Conservation (phyloP, 2,888 invertebrate genomes). For the Plebejus anna region DNA sequence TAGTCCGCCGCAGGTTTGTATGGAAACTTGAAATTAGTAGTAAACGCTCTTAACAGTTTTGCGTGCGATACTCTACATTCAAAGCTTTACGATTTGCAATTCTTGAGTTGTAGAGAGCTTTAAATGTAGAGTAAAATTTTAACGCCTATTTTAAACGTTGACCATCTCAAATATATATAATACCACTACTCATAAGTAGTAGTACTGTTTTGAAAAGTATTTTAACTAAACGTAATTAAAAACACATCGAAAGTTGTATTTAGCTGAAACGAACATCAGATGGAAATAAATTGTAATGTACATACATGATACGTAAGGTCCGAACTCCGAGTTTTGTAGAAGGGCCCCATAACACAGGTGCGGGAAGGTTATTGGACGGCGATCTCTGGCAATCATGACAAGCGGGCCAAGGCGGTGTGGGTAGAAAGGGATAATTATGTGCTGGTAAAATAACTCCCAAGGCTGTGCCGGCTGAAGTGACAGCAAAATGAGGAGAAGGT, state of each 20-base stretch:
- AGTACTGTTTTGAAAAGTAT: no score
- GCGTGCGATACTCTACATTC: no score
- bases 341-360: conserved; percentile 24
- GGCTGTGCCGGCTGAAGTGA: conserved; percentile 11
- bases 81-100: no score
- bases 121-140: no score
- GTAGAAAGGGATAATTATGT: conserved; percentile 27
- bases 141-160: no score
- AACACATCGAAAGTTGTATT: not conserved
- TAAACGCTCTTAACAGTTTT: no score
- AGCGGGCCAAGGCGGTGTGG: conserved; percentile 27
- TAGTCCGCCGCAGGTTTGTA: no score
- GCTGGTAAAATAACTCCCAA: conserved; percentile 27
- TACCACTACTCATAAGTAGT: no score
- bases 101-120: no score
- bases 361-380: conserved; percentile 23
- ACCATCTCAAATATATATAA: no score
- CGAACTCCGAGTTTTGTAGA: not conserved
- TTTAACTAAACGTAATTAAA: not conserved
- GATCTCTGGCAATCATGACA: conserved; percentile 28
- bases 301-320: conserved; percentile 12
- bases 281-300: not conserved
- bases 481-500: conserved; percentile 13
- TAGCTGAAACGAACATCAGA: not conserved
- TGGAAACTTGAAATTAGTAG: no score